Evolutionary conservation across 2,113 vertebrate species (phyloP).

Genomic region (Isurus oxyrinchus): DNA sequence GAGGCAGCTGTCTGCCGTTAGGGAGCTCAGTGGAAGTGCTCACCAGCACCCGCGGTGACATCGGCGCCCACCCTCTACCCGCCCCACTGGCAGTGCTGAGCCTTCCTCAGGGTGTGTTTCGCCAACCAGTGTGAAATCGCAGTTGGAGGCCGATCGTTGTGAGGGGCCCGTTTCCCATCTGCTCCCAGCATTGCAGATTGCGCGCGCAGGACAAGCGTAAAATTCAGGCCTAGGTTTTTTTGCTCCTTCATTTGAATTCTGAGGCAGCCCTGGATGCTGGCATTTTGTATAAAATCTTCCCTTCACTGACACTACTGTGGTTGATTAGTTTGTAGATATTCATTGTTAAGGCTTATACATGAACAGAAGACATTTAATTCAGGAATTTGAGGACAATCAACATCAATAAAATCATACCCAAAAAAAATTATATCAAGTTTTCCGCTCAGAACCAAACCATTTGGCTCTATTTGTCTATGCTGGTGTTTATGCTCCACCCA

Average conservation of each 20-base stretch:
- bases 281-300: not conserved
- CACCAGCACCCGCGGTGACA: too few relatives aligned
- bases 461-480: not conserved
- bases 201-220: too few relatives aligned
- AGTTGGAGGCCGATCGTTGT: too few relatives aligned
- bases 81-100: too few relatives aligned
- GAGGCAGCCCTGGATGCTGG: not conserved
- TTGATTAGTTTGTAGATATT: not conserved
- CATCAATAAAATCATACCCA: not conserved
- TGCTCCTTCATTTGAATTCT: not conserved
- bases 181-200: too few relatives aligned
- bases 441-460: not conserved
- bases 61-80: too few relatives aligned
- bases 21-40: too few relatives aligned
- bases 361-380: not conserved
- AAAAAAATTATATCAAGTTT: not conserved
- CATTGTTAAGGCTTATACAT: not conserved
- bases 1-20: too few relatives aligned
- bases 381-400: not conserved
- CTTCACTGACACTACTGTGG: not conserved
- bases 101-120: too few relatives aligned
- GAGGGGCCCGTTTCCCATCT: too few relatives aligned
- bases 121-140: too few relatives aligned
- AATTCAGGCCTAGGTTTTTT: not conserved
- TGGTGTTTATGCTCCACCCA: not conserved